Conservation (phyloP, 2,113 vertebrate genomes). For the Muscicapa adusta region DNA sequence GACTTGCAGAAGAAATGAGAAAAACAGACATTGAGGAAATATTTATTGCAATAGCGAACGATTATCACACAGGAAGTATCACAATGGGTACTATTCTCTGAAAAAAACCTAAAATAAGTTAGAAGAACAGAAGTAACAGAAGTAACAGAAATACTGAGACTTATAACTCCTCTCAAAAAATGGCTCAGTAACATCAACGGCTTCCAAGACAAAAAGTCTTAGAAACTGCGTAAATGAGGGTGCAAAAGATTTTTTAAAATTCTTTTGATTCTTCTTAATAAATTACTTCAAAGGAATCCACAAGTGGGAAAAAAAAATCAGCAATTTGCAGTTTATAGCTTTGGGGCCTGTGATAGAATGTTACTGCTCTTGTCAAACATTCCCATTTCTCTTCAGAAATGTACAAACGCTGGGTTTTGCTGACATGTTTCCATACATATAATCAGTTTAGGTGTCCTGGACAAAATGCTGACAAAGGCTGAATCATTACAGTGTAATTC, state of each 20-base stretch:
- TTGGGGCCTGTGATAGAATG: not conserved
- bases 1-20: not conserved
- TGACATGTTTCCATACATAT: not conserved
- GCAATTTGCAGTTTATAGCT: not conserved
- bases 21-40: not conserved
- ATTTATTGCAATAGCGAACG: not conserved
- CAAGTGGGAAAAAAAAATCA: not conserved
- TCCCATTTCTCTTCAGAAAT: not conserved
- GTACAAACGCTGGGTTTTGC: not conserved
- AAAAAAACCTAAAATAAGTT: not conserved
- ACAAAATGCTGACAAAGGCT: not conserved
- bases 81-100: not conserved
- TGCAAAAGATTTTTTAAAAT: not conserved
- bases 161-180: not conserved
- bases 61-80: not conserved
- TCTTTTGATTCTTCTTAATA: not conserved
- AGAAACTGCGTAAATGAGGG: not conserved
- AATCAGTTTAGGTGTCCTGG: not conserved
- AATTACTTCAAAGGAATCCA: not conserved
- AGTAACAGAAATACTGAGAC: not conserved
- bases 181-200: not conserved
- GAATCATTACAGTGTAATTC: not conserved
- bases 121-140: not conserved
- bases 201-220: not conserved
- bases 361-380: not conserved